A percentile compares a stretch with the other conserved stretches of the same genome.
Conservation (phyloP, 2,888 invertebrate genomes). For the Halictus ligatus region DNA sequence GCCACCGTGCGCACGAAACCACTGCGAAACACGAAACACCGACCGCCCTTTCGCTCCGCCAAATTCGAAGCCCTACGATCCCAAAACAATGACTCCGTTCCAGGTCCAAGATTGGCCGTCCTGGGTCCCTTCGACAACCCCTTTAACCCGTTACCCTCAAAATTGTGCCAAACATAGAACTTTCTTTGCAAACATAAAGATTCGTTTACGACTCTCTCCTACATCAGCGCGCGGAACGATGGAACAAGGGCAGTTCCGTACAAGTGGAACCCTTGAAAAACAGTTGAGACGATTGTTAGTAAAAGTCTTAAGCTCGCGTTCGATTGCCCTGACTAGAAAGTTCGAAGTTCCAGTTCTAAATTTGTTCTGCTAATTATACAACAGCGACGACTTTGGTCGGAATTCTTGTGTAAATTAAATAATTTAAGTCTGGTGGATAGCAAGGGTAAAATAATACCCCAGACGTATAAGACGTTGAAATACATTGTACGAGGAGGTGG, state of each 20-base stretch:
- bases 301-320: no score
- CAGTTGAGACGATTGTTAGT: neutral
- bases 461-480: neutral
- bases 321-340: no score
- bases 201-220: neutral
- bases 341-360: neutral
- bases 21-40: constrained; percentile 50
- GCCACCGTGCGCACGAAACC: constrained; percentile 77
- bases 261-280: no score
- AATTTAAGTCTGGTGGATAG: neutral
- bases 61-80: neutral
- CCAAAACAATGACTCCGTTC: neutral
- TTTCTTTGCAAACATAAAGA: neutral
- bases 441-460: neutral
- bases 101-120: neutral
- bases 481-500: neutral
- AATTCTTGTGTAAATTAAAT: neutral
- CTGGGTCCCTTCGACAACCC: neutral
- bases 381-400: neutral
- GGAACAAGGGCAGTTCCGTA: neutral
- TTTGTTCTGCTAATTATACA: neutral
- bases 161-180: neutral
- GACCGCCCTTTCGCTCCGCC: neutral
- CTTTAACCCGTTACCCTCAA: neutral
- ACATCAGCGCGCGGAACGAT: neutral